Evolutionary conservation across 2,113 vertebrate species (phyloP), one percentile per base, ranked within the genome.

Genomic region (Oryzias curvinotus): DNA sequence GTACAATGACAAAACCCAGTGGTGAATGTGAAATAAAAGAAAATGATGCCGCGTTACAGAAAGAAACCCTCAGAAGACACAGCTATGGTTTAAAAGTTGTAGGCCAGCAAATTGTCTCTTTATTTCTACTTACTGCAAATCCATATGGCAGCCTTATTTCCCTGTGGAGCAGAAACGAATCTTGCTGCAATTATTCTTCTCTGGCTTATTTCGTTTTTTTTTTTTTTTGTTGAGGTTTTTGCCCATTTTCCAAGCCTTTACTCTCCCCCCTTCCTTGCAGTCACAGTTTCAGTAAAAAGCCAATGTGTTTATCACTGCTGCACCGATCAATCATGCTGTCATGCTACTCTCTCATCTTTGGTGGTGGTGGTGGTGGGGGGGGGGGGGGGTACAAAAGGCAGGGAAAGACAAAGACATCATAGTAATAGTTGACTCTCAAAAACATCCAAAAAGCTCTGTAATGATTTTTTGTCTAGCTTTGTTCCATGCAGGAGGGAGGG

Each of bases 271-370:
- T 59, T 42, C 14, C 18, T 54, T 62, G 64, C 62, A 69, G 63
- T 70, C 56, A 41, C 68, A 68, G 18, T 45, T 54, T 59, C 43
- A 45, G 65, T 65, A 57, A 79, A 77, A 75, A 62, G 53, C 65
- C 77, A 81, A 85, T 71, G 59, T 68, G 68, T 71, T 78, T 36
- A 70, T 83, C 81, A 78, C n/a, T 64, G 70, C 47, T 59, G 65
- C 62, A 65, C 76, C 46, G 44, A 83, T 83, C 74, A 71, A 57
- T 79, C 62, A 62, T 44, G 10, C 52, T 64, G 73, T 54, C 52
- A 42, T 53, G 43, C 58, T 52, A 80, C 64, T 80, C 56, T 50
- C 51, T 61, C 70, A 58, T 78, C 79, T 52, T 23, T 23, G 21
- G 21, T 23, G 3, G 21, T 23, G 21, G 21, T 23, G 3, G 21